A percentile compares a stretch with the other conserved stretches of the same genome.
Conservation (phyloP, 2,797 vertebrate species). For the Anas georgica region DNA sequence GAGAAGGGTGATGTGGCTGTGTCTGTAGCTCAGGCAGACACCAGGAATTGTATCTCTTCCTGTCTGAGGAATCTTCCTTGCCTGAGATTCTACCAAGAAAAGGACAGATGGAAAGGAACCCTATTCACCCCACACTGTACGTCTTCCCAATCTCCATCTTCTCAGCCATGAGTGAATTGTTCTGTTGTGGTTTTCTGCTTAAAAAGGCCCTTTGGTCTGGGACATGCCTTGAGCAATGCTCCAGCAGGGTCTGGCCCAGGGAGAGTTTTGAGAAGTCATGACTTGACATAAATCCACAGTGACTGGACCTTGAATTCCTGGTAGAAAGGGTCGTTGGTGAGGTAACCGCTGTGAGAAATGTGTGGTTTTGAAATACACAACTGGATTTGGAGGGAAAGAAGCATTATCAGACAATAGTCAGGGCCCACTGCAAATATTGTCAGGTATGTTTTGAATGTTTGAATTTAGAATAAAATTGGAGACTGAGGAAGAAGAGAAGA, state of each 20-base stretch:
- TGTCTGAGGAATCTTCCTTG: not conserved
- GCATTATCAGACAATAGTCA: accelerated
- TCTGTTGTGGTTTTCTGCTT: not conserved
- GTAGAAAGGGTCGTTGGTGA: not conserved
- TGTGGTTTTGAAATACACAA: not conserved
- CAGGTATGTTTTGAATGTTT: not conserved
- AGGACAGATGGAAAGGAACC: not conserved
- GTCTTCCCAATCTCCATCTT: not conserved
- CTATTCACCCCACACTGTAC: not conserved
- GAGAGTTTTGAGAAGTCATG: not conserved
- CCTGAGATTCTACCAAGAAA: not conserved
- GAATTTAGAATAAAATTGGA: not conserved
- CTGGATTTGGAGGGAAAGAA: not conserved
- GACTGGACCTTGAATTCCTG: not conserved
- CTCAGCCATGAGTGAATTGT: not conserved
- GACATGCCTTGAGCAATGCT: not conserved
- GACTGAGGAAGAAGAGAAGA: not conserved
- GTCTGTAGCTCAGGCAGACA: not conserved
- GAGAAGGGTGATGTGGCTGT: not conserved
- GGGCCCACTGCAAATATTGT: not conserved
- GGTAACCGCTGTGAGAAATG: not conserved
- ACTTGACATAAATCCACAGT: not conserved
- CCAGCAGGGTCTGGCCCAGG: not conserved
- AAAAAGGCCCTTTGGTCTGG: not conserved
- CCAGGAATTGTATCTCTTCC: not conserved